Base-by-base conservation (phyloP, 2,797 vertebrate genomes). In the Danio choprae region DNA sequence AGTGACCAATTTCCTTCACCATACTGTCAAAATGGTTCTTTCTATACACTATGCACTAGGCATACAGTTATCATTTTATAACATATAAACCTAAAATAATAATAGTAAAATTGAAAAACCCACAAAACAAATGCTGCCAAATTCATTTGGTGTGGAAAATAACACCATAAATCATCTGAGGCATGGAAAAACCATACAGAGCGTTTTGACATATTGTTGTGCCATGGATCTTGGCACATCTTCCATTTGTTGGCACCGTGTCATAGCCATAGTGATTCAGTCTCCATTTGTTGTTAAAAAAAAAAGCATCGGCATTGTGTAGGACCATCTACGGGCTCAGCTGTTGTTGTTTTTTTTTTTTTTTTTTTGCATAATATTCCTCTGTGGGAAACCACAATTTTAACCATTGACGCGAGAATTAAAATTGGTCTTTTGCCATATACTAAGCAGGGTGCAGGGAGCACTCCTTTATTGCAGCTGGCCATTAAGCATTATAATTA, bases 381-480 rank as follows among this genome's bases (percentile, higher is more conserved):
- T 88, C 79, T 44, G 83, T 82, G 86, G 82, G 78, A 77, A 88
- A 73, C 55, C 73, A 75, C 74, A 72, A 85, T 86, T 82, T 87
- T 90, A 89, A 86, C 88, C 82, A 86, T 86, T 85, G 69, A 80
- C 86, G 87, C 82, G 82, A 81, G 84, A 72, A 86, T 78, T 53
- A 74, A 74, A 75, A 82, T 77, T 74, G 82, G 72, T 51, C 13
- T 80, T 65, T 22, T 80, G 70, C 71, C 70, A 65, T 56, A 20
- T 65, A 74, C 51, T 65, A 73, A 65, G 69, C 70, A 67, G 77
- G 74, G 74, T 67, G 74, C 74, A 77, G 41, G 43, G 63, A 58
- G 65, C 56, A 51, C n/a, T 79, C 29, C 65, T 70, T 78, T 79
- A 79, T 60, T 62, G 65, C 56, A 79, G 76, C 65, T 79, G 76